Evolutionary conservation across 1,140 invertebrate species (phyloP).

Genomic region (Proales similis): DNA sequence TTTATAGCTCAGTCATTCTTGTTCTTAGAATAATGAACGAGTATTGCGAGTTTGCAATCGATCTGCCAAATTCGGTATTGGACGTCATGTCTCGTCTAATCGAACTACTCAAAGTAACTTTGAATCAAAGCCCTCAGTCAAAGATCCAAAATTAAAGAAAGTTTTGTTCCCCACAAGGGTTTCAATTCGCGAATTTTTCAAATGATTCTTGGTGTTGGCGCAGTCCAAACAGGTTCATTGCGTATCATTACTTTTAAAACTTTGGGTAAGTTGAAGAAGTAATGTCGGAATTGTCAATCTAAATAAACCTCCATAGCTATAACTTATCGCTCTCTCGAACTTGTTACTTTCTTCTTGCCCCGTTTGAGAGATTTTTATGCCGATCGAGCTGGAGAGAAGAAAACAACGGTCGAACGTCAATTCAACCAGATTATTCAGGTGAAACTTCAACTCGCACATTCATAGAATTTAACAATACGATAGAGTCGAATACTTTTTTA

Average conservation of each 20-base stretch:
- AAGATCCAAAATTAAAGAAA: conserved; percentile 10
- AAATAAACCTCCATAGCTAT: conserved; percentile 3
- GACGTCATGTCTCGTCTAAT: conserved; percentile 74
- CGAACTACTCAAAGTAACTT: conserved; percentile 64
- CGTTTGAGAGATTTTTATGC: conserved; percentile 6
- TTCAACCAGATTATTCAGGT: conserved; percentile 14
- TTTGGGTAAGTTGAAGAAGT: too few relatives aligned
- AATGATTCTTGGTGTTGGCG: conserved; percentile 85
- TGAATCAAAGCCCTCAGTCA: not conserved
- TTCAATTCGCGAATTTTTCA: conserved; percentile 90
- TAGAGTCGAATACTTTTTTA: not conserved
- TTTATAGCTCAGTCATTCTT: conserved; percentile 38
- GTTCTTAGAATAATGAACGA: conserved; percentile 60
- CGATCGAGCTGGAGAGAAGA: conserved; percentile 4
- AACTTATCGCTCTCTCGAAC: conserved; percentile 18
- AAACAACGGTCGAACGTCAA: conserved; percentile 10
- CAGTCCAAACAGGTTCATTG: conserved; percentile 81
- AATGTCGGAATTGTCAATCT: too few relatives aligned
- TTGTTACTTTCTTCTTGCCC: conserved; percentile 20
- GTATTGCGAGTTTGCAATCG: conserved; percentile 71
- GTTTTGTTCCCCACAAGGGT: conserved; percentile 54
- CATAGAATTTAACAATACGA: not conserved
- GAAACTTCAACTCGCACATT: not conserved
- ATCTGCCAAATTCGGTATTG: conserved; percentile 59
- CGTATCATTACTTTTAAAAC: conserved; percentile 94